Evolutionary conservation across 2,888 invertebrate genomes (phyloP), one percentile per base, ranked within the genome.

Genomic region (Ecdyonurus torrentis): DNA sequence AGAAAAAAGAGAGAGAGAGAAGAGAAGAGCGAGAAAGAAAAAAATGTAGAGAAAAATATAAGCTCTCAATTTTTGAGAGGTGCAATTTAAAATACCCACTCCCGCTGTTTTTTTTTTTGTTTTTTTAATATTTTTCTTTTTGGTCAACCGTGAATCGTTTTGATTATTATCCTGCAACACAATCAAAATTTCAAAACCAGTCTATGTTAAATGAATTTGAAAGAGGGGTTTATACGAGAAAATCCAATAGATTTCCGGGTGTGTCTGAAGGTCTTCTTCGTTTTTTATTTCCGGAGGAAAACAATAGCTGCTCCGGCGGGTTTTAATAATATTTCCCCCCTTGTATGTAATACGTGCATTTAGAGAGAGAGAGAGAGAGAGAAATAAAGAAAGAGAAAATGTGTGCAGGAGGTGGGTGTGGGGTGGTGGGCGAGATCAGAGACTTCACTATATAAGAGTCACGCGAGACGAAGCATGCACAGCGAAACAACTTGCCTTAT

Each of bases 1-100:
- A 15, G 15, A 10, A 15, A 37, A 37, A 37, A 61, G 63, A 65
- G 65, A 64, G 66, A 61, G 52, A 65, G n/a, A 37, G 37, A 37
- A 10, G 37, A 37, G 15, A 37, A 61, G 63, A 65, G 65, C 63
- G 66, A 61, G 52, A 65, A 60, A 25, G 61, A 61, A 53, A 62
- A 53, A 61, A 52, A 65, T 61, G 58, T 63, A 63, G 64, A 20
- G 10, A 15, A 24, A 52, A 23, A 10, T 52, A 10, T 37, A n/a
- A n/a, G n/a, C n/a, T n/a, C n/a, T n/a, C n/a, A n/a, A n/a, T n/a
- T n/a, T n/a, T n/a, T 37, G 37, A 37, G 37, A 37, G 37, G 15
- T 15, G n/a, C n/a, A n/a, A n/a, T n/a, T n/a, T n/a, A n/a, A n/a
- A n/a, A n/a, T n/a, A n/a, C n/a, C n/a, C n/a, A n/a, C n/a, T n/a